Evolutionary conservation across 2,113 vertebrate genomes (phyloP), one percentile per base, ranked within the genome.

Genomic region (Melanocharis versteri): DNA sequence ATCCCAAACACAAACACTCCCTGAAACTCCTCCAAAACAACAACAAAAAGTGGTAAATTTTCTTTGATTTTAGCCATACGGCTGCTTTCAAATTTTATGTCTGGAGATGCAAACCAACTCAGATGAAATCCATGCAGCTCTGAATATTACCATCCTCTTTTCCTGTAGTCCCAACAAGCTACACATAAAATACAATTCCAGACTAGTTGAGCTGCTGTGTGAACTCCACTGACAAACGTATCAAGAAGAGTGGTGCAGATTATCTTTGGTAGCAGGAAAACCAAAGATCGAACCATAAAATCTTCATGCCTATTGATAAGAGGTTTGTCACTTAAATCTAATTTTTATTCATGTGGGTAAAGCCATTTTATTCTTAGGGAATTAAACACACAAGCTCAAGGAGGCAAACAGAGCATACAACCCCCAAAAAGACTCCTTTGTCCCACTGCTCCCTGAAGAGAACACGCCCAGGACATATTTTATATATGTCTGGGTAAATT

Each of bases 1-100:
- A 2, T 0, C 1, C 4, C 10, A 42, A 21, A 28, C 6, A 15
- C 3, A 53, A 56, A 39, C 15, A 27, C 2, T 4, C 18, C 6
- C 28, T 31, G 10, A 61, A 91, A 26, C 5, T 5, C 5, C 18
- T 44, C 17, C 31, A 53, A 44, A 77, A 8, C 10, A 68, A 12
- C 8, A 42, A 44, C 2, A 35, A 37, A 11, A 48, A 12, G 31
- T 50, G 2, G 11, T 39, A 62, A 7, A 1, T 77, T 73, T 54
- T 51, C 33, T 53, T 72, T 51, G 0, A 45, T 90, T 81, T 90
- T 72, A 73, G 33, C 13, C 12, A 6, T 2, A 31, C 13, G 15
- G 11, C 10, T 78, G 11, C 39, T 70, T 54, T 51, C 51, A 78
- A 28, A 66, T 61, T 47, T 11, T 18, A 20, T 15, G 15, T 30